Evolutionary conservation across 2,797 vertebrate species (phyloP), one percentile per base, ranked within the genome.

Genomic region (Microctenopoma steveboyesi): DNA sequence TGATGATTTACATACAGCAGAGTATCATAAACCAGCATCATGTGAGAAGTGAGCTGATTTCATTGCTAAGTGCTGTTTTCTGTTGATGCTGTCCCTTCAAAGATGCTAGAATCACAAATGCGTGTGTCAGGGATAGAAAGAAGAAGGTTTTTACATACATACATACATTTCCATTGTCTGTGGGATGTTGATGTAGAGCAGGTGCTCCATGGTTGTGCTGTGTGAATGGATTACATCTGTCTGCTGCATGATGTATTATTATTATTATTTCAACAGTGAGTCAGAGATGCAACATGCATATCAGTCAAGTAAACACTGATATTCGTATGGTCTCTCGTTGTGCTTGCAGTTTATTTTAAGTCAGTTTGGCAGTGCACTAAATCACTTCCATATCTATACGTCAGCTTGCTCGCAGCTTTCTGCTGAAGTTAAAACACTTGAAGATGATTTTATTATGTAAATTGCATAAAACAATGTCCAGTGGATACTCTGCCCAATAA

Each of bases 251-350:
- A 69, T 53, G 49, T 22, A 22, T 22, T 22, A 22, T 22, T 27
- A 46, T 39, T 27, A 61, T 61, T 60, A 69, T 69, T 46, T 27
- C 28, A 46, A 51, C 28, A 45, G 35, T 40, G 14, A 60, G 30
- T 18, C 22, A 37, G 4, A 48, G 22, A 27, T 18, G 40, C 9
- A 5, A 6, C 52, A 13, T 55, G 27, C 33, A 55, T 8, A 60
- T 60, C 10, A n/a, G 10, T 62, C 45, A 40, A 16, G 16, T 48
- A 1, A 28, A 16, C 58, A 12, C 12, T 30, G 43, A 22, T 33
- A 49, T 55, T 51, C 18, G 42, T 5, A 11, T 42, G 40, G 14
- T 42, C 40, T 40, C 25, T 35, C 15, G 47, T 40, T 48, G 42
- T 39, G 33, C 33, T 40, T 30, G 64, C 25, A 15, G 64, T 66